Conservation (phyloP, 1,140 invertebrate species). For the Anagrus nilaparvatae region DNA sequence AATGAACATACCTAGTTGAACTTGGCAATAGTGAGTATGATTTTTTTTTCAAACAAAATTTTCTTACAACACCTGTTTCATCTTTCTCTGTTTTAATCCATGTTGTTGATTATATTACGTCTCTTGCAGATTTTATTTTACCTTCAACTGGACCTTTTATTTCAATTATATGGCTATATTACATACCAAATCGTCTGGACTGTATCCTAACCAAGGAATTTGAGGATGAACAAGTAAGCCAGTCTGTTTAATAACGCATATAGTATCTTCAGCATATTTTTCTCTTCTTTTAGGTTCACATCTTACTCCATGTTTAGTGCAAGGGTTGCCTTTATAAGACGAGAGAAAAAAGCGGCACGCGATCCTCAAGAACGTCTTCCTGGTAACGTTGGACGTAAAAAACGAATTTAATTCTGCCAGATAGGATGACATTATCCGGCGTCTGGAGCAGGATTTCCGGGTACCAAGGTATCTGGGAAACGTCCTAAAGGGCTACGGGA, state of each 20-base stretch:
- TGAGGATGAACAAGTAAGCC: slow-evolving; percentile 8
- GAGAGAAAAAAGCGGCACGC: no score
- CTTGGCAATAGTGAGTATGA: slow-evolving; percentile 11
- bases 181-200: slow-evolving; percentile 9
- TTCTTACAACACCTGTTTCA: no score
- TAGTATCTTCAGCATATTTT: neutral
- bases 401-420: no score
- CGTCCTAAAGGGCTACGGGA: no score
- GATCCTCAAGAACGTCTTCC: no score
- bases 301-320: slow-evolving; percentile 1
- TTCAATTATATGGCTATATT: neutral
- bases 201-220: slow-evolving; percentile 11
- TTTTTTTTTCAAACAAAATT: slow-evolving; percentile 9
- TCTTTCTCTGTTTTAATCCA: no score
- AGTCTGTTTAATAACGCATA: neutral
- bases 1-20: slow-evolving; percentile 10
- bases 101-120: neutral
- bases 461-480: no score
- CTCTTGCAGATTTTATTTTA: neutral
- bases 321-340: neutral
- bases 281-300: slow-evolving; percentile 1
- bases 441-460: no score
- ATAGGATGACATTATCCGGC: no score
- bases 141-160: slow-evolving; percentile 4
- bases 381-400: no score